Evolutionary conservation across 2,113 vertebrate species (phyloP).

Genomic region (Arizona elegans): DNA sequence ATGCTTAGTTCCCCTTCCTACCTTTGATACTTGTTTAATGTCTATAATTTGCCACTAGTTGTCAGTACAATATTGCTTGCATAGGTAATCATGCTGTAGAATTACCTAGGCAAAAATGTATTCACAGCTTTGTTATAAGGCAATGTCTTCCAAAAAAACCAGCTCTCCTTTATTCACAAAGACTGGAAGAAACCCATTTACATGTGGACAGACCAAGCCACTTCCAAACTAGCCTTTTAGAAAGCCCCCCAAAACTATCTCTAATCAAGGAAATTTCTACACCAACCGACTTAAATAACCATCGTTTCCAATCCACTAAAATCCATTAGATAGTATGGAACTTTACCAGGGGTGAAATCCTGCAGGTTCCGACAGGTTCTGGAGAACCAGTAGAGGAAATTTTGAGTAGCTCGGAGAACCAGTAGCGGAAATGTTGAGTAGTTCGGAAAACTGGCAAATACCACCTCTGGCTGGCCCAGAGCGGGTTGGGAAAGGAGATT

Average conservation of each 20-base stretch:
- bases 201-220: not conserved
- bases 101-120: not conserved
- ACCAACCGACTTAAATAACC: not conserved
- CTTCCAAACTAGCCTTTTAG: not conserved
- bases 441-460: too few relatives aligned
- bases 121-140: not conserved
- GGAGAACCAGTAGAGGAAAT: too few relatives aligned
- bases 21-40: not conserved
- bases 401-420: too few relatives aligned
- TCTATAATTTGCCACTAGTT: not conserved
- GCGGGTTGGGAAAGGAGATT: too few relatives aligned
- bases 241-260: not conserved
- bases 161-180: not conserved
- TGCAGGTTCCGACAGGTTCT: too few relatives aligned
- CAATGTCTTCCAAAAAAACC: not conserved
- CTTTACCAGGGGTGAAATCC: not conserved
- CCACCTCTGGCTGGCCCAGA: too few relatives aligned
- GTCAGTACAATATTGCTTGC: not conserved
- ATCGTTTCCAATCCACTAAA: not conserved
- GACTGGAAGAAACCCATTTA: not conserved
- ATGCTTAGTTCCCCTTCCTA: not conserved
- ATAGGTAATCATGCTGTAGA: not conserved
- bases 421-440: too few relatives aligned
- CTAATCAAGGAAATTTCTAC: not conserved
- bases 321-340: not conserved